phyloP scores from a whole-genome alignment of 2,113 vertebrate species.

The Gopherus evgoodei region DNA sequence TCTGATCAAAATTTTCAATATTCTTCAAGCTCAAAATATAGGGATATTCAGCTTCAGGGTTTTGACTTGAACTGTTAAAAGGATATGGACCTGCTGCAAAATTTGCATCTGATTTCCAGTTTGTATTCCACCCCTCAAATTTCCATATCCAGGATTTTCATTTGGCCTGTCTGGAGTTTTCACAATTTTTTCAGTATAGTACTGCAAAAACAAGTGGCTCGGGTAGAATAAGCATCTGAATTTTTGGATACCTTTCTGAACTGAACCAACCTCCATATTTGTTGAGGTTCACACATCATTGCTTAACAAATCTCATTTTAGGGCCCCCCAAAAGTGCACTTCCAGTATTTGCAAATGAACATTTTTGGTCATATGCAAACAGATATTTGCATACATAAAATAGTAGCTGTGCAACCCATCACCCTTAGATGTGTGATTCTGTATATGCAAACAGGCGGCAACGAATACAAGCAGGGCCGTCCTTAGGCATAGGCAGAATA shows the following conservation, averaged over 20 bases:
- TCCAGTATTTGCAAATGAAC: fast-evolving
- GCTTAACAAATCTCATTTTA: background rate
- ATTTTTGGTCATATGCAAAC: background rate
- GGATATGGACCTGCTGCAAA: background rate
- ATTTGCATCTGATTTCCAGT: background rate
- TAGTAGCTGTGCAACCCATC: background rate
- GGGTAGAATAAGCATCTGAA: background rate
- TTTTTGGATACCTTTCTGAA: background rate
- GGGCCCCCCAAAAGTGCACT: background rate
- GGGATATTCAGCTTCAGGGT: background rate
- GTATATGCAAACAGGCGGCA: background rate
- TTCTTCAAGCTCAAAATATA: background rate
- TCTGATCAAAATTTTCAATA: background rate
- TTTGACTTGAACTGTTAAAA: background rate
- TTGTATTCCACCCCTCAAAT: background rate
- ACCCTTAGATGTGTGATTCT: background rate
- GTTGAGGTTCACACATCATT: background rate
- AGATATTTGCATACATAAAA: background rate
- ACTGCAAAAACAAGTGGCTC: background rate
- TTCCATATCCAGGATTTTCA: background rate
- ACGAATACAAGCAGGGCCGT: background rate
- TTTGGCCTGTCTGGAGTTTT: background rate
- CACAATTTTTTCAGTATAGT: background rate
- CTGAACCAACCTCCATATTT: background rate
- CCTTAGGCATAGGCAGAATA: too few relatives aligned